Evolutionary conservation across 1,140 invertebrate species (phyloP).

Genomic region (Scaptomyza montana): DNA sequence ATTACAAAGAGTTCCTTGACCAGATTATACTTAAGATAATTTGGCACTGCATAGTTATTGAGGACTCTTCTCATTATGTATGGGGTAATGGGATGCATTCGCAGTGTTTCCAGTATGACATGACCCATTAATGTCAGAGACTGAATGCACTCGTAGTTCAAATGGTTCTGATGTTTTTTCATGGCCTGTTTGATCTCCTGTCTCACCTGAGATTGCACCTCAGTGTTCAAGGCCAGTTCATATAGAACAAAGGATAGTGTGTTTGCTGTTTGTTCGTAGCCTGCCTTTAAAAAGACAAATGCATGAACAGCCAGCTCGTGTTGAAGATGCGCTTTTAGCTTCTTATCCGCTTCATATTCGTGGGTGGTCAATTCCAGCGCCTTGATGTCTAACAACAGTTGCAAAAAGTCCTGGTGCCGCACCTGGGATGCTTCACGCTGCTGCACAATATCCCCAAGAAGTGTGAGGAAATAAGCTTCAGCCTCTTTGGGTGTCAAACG

Average conservation of each 20-base stretch:
- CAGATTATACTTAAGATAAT: slow-evolving; percentile 83
- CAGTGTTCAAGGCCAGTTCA: slow-evolving; percentile 84
- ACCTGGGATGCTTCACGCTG: slow-evolving; percentile 84
- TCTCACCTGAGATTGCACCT: slow-evolving; percentile 84
- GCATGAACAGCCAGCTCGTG: slow-evolving; percentile 85
- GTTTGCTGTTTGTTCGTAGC: slow-evolving; percentile 86
- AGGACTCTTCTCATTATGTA: slow-evolving; percentile 83
- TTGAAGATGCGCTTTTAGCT: slow-evolving; percentile 61
- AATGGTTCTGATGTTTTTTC: slow-evolving; percentile 70
- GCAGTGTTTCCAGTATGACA: slow-evolving; percentile 85
- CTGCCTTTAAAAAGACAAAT: slow-evolving; percentile 87
- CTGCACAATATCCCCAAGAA: slow-evolving; percentile 83
- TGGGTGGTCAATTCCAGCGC: slow-evolving; percentile 69
- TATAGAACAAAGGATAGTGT: slow-evolving; percentile 84
- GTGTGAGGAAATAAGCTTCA: slow-evolving; percentile 83
- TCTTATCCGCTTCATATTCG: slow-evolving; percentile 62
- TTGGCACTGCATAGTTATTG: slow-evolving; percentile 81
- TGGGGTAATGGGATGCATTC: slow-evolving; percentile 85
- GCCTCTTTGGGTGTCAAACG: slow-evolving; percentile 64
- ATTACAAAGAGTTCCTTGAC: slow-evolving; percentile 75
- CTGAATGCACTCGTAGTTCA: slow-evolving; percentile 84
- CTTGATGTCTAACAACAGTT: slow-evolving; percentile 83
- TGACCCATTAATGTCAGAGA: slow-evolving; percentile 86
- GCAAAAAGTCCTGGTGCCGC: slow-evolving; percentile 85
- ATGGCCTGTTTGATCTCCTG: slow-evolving; percentile 84